Evolutionary conservation across 2,888 invertebrate genomes (phyloP).

Genomic region (Cremastinae sp.): DNA sequence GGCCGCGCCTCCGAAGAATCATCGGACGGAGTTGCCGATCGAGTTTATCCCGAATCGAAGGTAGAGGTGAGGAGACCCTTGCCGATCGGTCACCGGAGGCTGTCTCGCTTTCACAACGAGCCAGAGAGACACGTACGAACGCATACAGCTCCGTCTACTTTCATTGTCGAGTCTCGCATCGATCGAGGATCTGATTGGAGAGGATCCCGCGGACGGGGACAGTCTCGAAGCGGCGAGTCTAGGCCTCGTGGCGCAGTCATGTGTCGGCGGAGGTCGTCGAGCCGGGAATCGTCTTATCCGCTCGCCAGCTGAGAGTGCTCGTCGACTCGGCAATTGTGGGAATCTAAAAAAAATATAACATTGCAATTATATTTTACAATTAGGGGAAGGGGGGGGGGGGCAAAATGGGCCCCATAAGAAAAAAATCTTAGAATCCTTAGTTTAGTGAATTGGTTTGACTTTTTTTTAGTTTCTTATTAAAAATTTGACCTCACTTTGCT

Average conservation of each 20-base stretch:
- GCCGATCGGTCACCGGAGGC: constrained; percentile 15
- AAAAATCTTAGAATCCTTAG: too few relatives aligned
- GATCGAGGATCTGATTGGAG: constrained; percentile 46
- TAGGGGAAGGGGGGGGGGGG: too few relatives aligned
- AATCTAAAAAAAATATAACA: constrained; percentile 66
- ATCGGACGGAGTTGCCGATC: constrained; percentile 60
- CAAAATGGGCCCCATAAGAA: too few relatives aligned
- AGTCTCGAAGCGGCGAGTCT: constrained; percentile 49
- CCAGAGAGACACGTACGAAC: constrained; percentile 12
- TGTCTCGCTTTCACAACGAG: constrained; percentile 5
- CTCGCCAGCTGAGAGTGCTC: constrained; percentile 72
- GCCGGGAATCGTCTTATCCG: constrained; percentile 67
- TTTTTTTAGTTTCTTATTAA: too few relatives aligned
- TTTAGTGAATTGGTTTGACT: too few relatives aligned
- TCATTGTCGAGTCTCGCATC: constrained; percentile 54
- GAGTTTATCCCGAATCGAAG: constrained; percentile 23
- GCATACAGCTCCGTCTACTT: constrained; percentile 46
- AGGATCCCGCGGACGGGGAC: constrained; percentile 43
- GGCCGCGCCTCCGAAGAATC: constrained; percentile 38
- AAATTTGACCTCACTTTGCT: too few relatives aligned
- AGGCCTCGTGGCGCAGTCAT: constrained; percentile 73
- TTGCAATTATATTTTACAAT: too few relatives aligned
- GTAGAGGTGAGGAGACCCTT: constrained; percentile 36
- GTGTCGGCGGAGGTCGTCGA: constrained; percentile 74
- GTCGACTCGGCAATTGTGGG: constrained; percentile 77